Percentiles rank a stretch among this genome's conserved stretches.
These are phyloP conservation scores for Megaleporinus macrocephalus DNA, from an alignment of 2,113 vertebrate species.

Conservation along the genomic window DNA sequence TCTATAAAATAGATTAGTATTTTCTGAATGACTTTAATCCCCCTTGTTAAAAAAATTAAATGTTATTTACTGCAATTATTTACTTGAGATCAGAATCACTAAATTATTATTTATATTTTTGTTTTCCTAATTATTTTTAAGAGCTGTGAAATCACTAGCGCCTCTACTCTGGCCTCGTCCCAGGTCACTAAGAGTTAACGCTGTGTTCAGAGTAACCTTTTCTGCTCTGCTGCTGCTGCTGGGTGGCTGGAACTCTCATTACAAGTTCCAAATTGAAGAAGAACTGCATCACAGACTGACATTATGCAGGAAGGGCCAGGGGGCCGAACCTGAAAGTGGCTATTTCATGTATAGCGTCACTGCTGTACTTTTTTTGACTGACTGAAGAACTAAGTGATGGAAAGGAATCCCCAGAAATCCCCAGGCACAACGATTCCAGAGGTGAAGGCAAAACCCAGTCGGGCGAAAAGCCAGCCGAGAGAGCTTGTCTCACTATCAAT, in stretches of 20 bases:
- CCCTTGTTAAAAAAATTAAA: too few relatives aligned
- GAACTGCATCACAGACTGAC: background rate
- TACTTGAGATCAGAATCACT: too few relatives aligned
- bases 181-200: too few relatives aligned
- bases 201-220: too few relatives aligned
- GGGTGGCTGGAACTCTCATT: background rate
- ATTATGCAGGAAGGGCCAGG: background rate
- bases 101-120: too few relatives aligned
- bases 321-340: background rate
- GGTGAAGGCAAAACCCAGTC: background rate
- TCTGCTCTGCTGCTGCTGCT: background rate
- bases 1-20: too few relatives aligned
- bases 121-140: too few relatives aligned
- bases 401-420: background rate
- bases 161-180: too few relatives aligned
- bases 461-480: background rate
- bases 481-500: slow-evolving; percentile 43
- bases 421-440: background rate
- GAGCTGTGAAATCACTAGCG: too few relatives aligned
- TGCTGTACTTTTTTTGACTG: background rate
- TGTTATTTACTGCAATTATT: too few relatives aligned
- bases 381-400: background rate
- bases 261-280: background rate
- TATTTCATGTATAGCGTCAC: background rate
- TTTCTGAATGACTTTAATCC: too few relatives aligned